These are phyloP conservation scores for Pelagia noctiluca DNA, from an alignment of 30 jellyfish, hydroid and myxozoan genomes.

Conservation along the genomic window DNA sequence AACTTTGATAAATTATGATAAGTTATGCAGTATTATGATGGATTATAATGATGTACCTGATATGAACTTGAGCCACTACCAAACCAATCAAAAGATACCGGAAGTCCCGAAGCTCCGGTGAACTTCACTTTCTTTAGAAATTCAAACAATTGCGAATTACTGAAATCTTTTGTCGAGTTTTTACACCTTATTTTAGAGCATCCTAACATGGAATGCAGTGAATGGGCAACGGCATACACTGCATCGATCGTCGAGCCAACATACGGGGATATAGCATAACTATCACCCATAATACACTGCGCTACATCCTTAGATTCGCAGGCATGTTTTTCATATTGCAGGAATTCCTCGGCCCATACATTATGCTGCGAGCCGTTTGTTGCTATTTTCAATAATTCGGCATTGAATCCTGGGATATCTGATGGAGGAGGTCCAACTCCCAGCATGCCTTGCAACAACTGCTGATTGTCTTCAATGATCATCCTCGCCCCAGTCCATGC, in stretches of 20 bases:
- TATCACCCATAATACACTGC: slow-evolving; percentile 30
- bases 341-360: slow-evolving; percentile 53
- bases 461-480: slow-evolving; percentile 14
- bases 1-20: too few species aligned
- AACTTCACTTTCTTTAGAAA: slow-evolving; percentile 43
- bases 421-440: slow-evolving; percentile 72
- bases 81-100: slow-evolving; percentile 44
- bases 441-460: slow-evolving; percentile 63
- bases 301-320: slow-evolving; percentile 27
- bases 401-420: slow-evolving; percentile 43
- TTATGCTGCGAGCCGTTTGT: slow-evolving; percentile 12
- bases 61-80: slow-evolving; percentile 53
- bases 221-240: slow-evolving; percentile 88
- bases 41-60: too few species aligned
- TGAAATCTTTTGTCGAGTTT: not conserved
- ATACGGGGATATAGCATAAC: slow-evolving; percentile 61
- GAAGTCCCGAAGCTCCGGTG: slow-evolving; percentile 44
- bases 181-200: slow-evolving; percentile 58
- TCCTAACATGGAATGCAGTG: slow-evolving; percentile 62
- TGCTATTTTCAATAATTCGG: slow-evolving; percentile 17
- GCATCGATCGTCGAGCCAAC: slow-evolving; percentile 82
- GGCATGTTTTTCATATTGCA: slow-evolving; percentile 3
- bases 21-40: too few species aligned
- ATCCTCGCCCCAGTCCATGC: slow-evolving; percentile 66
- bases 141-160: slow-evolving; percentile 4